phyloP scores from a whole-genome alignment of 2,113 vertebrate species.

The Mellivora capensis region DNA sequence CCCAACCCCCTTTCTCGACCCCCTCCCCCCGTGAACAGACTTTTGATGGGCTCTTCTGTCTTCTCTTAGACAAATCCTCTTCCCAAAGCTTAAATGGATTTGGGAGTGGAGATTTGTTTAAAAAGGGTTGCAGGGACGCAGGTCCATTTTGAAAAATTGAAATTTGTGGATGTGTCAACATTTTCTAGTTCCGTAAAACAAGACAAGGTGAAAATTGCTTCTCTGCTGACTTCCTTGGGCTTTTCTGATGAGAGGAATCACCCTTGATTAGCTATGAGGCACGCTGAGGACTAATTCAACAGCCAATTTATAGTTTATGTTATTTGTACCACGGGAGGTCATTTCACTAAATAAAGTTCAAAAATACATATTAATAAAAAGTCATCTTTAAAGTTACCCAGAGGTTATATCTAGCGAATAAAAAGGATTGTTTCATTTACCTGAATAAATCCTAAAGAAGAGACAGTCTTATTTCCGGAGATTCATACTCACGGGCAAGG shows the following conservation, averaged over 20 bases:
- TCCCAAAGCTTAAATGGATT: not conserved
- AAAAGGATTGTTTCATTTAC: not conserved
- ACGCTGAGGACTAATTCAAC: slow-evolving; percentile 37
- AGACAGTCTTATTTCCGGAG: not conserved
- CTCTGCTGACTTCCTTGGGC: not conserved
- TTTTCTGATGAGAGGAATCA: not conserved
- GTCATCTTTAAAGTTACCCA: not conserved
- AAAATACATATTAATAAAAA: not conserved
- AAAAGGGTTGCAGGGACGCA: not conserved
- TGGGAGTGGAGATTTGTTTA: not conserved
- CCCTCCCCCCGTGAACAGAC: not conserved
- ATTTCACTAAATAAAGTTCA: slow-evolving; percentile 44
- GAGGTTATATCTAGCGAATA: not conserved
- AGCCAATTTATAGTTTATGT: slow-evolving; percentile 34
- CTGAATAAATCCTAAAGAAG: not conserved
- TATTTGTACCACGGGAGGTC: slow-evolving; percentile 40
- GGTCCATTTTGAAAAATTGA: not conserved
- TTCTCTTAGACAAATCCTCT: not conserved
- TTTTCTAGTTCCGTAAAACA: not conserved
- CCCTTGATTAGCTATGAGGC: not conserved
- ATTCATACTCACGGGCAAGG: not conserved
- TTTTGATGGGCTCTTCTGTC: not conserved
- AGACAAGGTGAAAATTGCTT: not conserved
- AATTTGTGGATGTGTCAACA: not conserved
- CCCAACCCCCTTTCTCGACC: no score